phyloP scores from a whole-genome alignment of 2,888 invertebrate species.

The Sepioteuthis lessoniana region DNA sequence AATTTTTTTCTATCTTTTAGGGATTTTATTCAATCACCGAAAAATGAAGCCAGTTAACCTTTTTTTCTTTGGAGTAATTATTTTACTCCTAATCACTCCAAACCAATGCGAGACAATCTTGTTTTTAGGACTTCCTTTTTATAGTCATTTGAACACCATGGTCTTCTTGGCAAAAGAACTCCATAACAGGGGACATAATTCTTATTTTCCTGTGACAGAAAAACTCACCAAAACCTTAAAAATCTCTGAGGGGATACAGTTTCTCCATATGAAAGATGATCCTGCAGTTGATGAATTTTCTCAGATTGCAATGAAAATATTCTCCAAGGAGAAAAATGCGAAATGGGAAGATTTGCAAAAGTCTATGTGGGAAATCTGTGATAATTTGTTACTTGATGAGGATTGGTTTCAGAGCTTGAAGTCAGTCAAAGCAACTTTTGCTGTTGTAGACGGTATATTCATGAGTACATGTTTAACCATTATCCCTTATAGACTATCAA shows the following conservation, averaged over 20 bases:
- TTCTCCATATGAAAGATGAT: neutral
- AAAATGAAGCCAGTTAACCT: neutral
- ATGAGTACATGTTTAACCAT: conserved; percentile 6
- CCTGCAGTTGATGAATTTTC: neutral
- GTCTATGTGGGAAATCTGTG: neutral
- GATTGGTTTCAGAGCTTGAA: neutral
- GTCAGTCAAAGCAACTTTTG: neutral
- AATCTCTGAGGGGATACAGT: neutral
- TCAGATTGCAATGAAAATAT: neutral
- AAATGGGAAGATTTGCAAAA: neutral
- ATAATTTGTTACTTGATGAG: conserved; percentile 10
- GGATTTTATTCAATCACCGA: neutral
- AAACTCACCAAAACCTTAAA: neutral
- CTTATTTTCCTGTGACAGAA: neutral
- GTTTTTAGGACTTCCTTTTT: neutral
- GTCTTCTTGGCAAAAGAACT: neutral
- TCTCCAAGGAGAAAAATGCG: neutral
- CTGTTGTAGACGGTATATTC: neutral
- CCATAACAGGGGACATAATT: neutral
- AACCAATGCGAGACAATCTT: neutral
- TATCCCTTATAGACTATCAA: conserved; percentile 40
- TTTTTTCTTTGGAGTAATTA: neutral
- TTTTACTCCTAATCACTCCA: neutral
- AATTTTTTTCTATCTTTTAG: neutral
- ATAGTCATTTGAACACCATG: neutral